Evolutionary conservation across 2,797 vertebrate genomes (phyloP).

Genomic region (Thamnophis elegans): DNA sequence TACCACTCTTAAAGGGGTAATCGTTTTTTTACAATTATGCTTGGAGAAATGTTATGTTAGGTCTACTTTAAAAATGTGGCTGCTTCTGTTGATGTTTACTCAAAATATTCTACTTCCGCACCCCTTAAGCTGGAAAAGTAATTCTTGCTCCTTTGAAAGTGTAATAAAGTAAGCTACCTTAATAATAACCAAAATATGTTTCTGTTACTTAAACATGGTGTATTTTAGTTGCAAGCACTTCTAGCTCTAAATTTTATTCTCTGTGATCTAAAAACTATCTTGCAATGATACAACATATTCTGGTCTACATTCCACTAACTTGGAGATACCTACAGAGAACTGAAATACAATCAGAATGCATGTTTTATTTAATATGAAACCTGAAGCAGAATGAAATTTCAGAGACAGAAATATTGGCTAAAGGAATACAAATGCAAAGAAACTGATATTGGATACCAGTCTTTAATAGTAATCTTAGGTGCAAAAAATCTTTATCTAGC

Average conservation of each 20-base stretch:
- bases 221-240: neutral
- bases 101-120: neutral
- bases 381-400: neutral
- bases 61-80: slow-evolving; percentile 40
- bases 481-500: neutral
- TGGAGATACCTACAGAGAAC: neutral
- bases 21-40: slow-evolving; percentile 40
- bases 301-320: neutral
- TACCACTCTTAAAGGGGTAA: slow-evolving; percentile 92
- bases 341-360: neutral
- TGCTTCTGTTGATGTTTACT: slow-evolving; percentile 18
- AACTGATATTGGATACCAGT: neutral
- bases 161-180: slow-evolving; percentile 35
- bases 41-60: slow-evolving; percentile 30
- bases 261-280: neutral
- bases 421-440: neutral
- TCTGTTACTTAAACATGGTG: neutral
- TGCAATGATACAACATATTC: neutral
- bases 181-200: slow-evolving; percentile 1
- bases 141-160: slow-evolving; percentile 35
- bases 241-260: slow-evolving; percentile 4
- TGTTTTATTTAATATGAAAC: neutral
- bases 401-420: neutral
- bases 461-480: neutral
- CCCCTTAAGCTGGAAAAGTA: slow-evolving; percentile 34